Percentiles rank a stretch among this genome's conserved stretches.
phyloP scores from a whole-genome alignment of 2,113 vertebrate genomes.

The Heliornis fulica region DNA sequence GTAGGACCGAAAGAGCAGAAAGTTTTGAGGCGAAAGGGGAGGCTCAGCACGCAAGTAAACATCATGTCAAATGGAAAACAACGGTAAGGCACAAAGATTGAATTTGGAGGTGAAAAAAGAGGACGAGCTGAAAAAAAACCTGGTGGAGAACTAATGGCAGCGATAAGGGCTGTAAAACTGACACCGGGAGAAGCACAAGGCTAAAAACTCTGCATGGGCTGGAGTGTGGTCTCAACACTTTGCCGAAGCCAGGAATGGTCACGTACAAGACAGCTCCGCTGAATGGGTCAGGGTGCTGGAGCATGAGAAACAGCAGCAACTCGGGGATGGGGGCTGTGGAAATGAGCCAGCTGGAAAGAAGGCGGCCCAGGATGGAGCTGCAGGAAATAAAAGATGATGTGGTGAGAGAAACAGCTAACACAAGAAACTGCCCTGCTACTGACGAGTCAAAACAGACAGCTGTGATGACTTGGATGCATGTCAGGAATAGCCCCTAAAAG shows the following conservation, averaged over 20 bases:
- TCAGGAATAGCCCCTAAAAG: not conserved
- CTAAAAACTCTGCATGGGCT: not conserved
- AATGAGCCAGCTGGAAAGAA: not conserved
- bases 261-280: fast-evolving
- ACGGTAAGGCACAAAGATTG: not conserved
- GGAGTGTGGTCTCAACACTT: not conserved
- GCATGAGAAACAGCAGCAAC: not conserved
- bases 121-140: not conserved
- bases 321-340: not conserved
- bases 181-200: not conserved
- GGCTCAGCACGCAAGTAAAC: not conserved
- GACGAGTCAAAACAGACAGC: not conserved
- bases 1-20: not conserved
- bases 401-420: not conserved
- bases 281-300: not conserved
- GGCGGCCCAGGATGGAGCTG: not conserved
- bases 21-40: not conserved
- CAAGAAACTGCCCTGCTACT: not conserved
- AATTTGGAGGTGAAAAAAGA: not conserved
- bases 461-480: not conserved
- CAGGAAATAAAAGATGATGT: conserved; percentile 28
- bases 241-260: not conserved
- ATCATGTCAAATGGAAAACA: not conserved
- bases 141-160: not conserved
- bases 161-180: not conserved